Conservation (phyloP, 1,140 invertebrate genomes). For the Tyrophagus putrescentiae region DNA sequence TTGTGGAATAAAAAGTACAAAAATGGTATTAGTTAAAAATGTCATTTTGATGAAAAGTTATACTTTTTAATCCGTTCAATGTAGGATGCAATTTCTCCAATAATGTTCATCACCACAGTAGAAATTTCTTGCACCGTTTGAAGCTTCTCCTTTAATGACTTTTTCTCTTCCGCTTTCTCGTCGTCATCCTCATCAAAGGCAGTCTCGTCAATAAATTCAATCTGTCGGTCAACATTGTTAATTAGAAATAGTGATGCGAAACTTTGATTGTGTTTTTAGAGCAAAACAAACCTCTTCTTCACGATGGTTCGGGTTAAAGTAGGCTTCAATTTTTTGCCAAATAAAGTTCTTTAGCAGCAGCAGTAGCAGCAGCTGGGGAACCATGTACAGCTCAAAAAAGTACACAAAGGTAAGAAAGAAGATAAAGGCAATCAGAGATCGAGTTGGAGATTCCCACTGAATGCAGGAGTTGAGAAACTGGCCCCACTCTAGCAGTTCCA, state of each 20-base stretch:
- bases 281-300: conserved; percentile 12
- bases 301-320: conserved; percentile 9
- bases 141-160: conserved; percentile 76
- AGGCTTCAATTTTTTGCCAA: conserved; percentile 12
- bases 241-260: neutral
- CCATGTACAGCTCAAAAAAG: conserved; percentile 73
- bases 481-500: conserved; percentile 71
- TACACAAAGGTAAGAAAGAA: conserved; percentile 64
- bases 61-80: conserved; percentile 87
- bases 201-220: conserved; percentile 37
- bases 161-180: conserved; percentile 84
- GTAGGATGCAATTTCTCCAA: conserved; percentile 77
- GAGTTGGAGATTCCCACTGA: conserved; percentile 84
- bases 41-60: conserved; percentile 19
- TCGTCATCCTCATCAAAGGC: conserved; percentile 52
- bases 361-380: conserved; percentile 55
- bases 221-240: conserved; percentile 11
- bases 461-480: conserved; percentile 90
- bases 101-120: conserved; percentile 71
- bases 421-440: conserved; percentile 69
- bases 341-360: conserved; percentile 53
- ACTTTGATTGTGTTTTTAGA: neutral
- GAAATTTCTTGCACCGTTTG: conserved; percentile 91
- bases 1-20: conserved; percentile 18
- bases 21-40: conserved; percentile 17